A percentile compares a stretch with the other conserved stretches of the same genome.
phyloP scores from a whole-genome alignment of 2,888 invertebrate species.

The Agonopterix alstromeriana region DNA sequence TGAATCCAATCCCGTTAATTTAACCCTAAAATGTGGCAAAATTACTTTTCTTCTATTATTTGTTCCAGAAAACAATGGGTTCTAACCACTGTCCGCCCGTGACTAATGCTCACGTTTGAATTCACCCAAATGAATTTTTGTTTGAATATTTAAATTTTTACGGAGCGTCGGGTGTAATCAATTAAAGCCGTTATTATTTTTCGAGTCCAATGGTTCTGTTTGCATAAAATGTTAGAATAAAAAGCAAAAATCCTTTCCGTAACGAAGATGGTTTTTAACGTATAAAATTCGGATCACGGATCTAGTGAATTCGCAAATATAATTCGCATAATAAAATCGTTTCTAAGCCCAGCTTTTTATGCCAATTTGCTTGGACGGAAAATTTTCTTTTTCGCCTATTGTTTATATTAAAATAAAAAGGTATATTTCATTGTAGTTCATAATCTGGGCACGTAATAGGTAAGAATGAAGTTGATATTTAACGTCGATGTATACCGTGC shows the following conservation, averaged over 20 bases:
- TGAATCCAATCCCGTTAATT: slow-evolving; percentile 11
- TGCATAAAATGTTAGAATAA: neutral
- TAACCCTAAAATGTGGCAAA: slow-evolving; percentile 7
- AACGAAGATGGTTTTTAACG: neutral
- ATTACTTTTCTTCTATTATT: slow-evolving; percentile 7
- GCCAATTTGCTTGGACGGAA: slow-evolving; percentile 21
- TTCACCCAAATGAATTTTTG: neutral
- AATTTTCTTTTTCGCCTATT: slow-evolving; percentile 18
- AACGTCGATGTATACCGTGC: too few relatives aligned
- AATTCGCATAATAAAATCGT: slow-evolving; percentile 28
- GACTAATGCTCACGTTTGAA: neutral
- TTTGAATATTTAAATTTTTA: slow-evolving; percentile 6
- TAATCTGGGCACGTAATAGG: slow-evolving; percentile 17
- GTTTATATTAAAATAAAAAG: slow-evolving; percentile 22
- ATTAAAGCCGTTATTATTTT: slow-evolving; percentile 2
- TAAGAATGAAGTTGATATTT: neutral
- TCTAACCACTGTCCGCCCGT: slow-evolving; percentile 1
- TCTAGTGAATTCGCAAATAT: slow-evolving; percentile 12
- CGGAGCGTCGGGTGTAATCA: neutral
- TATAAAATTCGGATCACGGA: slow-evolving; percentile 10
- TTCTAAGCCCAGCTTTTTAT: slow-evolving; percentile 20
- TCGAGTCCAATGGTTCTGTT: neutral
- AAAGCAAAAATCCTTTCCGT: slow-evolving; percentile 1
- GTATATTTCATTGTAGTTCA: slow-evolving; percentile 18
- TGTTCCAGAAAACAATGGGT: slow-evolving; percentile 5